phyloP scores from a whole-genome alignment of 2,797 vertebrate genomes.

The Microtus californicus region DNA sequence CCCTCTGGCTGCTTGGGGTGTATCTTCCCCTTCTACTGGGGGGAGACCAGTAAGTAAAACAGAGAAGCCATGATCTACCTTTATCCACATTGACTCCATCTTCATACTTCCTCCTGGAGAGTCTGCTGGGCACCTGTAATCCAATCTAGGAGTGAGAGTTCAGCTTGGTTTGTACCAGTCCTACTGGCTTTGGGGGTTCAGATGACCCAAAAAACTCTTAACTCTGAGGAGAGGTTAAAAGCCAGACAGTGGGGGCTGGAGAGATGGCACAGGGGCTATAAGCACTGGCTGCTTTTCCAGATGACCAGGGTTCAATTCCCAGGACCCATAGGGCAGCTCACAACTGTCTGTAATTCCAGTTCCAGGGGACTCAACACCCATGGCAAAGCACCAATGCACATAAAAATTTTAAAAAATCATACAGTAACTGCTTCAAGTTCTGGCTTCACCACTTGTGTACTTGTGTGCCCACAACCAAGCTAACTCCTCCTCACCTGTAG shows the following conservation, averaged over 20 bases:
- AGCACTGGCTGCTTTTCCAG: neutral
- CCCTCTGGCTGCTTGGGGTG: neutral
- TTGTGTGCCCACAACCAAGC: neutral
- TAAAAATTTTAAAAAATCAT: neutral
- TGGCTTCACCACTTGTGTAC: neutral
- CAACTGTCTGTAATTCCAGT: neutral
- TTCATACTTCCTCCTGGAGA: neutral
- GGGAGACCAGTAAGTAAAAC: neutral
- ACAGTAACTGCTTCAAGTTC: neutral
- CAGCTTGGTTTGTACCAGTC: neutral
- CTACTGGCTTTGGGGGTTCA: neutral
- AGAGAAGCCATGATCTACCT: neutral
- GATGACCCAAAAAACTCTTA: neutral
- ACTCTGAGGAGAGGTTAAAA: slow-evolving; percentile 6
- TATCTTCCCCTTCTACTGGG: neutral
- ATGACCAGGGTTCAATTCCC: neutral
- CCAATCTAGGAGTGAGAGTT: neutral
- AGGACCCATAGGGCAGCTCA: neutral
- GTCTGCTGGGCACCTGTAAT: neutral
- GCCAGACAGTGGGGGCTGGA: neutral
- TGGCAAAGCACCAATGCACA: neutral
- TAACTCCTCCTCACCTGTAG: neutral
- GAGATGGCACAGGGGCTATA: neutral
- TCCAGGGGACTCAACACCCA: neutral
- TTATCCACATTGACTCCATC: neutral